A percentile compares a stretch with the other conserved stretches of the same genome.
Conservation (phyloP, 2,113 vertebrate species). For the Pachypanchax playfairii region DNA sequence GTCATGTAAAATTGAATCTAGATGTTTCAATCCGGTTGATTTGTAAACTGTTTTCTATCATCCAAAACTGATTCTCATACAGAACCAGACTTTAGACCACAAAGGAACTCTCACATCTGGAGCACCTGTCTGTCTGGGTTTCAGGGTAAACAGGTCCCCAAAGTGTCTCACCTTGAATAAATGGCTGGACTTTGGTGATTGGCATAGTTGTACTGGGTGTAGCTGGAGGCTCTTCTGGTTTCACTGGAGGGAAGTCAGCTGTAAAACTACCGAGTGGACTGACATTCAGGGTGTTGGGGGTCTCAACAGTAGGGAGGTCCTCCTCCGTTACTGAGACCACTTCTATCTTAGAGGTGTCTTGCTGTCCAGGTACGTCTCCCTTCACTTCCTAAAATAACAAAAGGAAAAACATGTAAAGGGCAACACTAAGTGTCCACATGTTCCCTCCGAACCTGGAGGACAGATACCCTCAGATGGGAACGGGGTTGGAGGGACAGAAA, state of each 20-base stretch:
- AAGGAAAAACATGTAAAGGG: neutral
- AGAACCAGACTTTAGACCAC: no score
- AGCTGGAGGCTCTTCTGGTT: constrained; percentile 28
- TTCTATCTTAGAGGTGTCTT: constrained; percentile 59
- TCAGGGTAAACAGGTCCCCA: no score
- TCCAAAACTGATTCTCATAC: no score
- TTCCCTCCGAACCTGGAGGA: neutral
- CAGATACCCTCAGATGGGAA: no score
- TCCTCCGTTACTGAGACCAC: constrained; percentile 77
- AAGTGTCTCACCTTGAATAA: constrained; percentile 68
- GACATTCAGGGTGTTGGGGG: constrained; percentile 62
- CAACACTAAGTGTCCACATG: no score
- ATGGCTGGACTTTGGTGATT: constrained; percentile 80
- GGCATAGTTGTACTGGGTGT: constrained; percentile 64
- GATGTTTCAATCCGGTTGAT: no score
- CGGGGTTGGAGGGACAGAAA: no score
- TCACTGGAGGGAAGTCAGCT: constrained; percentile 7
- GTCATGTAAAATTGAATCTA: no score
- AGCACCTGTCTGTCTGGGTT: no score
- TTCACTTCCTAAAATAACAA: constrained; percentile 25
- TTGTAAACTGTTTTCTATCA: no score
- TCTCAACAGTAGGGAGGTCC: constrained; percentile 70
- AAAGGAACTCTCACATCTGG: no score
- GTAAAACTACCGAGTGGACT: constrained; percentile 58
- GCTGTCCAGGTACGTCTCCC: constrained; percentile 17